These are phyloP conservation scores for Dinocampus coccinellae DNA, from an alignment of 2,888 invertebrate species.

Conservation along the genomic window DNA sequence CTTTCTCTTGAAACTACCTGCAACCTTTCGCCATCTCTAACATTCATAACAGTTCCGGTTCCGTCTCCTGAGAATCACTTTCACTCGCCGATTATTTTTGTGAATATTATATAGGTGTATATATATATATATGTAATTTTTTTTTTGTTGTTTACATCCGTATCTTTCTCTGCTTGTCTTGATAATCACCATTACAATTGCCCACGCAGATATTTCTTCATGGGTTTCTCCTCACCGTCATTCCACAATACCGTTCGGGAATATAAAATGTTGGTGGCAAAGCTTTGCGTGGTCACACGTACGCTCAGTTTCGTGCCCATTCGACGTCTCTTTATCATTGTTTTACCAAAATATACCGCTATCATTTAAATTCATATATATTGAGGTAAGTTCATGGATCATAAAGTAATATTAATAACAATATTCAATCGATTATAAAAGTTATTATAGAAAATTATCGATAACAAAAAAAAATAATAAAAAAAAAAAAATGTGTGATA, in stretches of 20 bases:
- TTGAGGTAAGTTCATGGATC: slow-evolving; percentile 15
- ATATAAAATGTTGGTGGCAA: slow-evolving; percentile 50
- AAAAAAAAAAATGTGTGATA: neutral
- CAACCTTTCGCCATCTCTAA: neutral
- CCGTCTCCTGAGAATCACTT: slow-evolving; percentile 66
- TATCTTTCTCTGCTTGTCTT: slow-evolving; percentile 12
- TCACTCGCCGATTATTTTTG: slow-evolving; percentile 66
- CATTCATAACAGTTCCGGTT: slow-evolving; percentile 55
- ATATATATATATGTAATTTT: neutral
- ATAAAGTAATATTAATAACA: neutral
- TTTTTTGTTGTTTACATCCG: slow-evolving; percentile 8
- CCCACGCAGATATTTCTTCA: slow-evolving; percentile 51
- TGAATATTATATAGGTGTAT: slow-evolving; percentile 3
- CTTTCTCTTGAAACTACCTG: neutral
- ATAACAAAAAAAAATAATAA: neutral
- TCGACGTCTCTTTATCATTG: neutral
- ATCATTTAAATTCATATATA: neutral
- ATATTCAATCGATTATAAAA: neutral
- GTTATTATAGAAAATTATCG: neutral
- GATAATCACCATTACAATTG: slow-evolving; percentile 23
- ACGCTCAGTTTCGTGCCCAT: slow-evolving; percentile 14
- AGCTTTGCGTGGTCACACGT: slow-evolving; percentile 28
- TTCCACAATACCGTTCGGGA: slow-evolving; percentile 31
- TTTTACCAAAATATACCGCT: slow-evolving; percentile 4
- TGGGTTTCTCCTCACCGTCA: slow-evolving; percentile 23